Evolutionary conservation across 2,888 invertebrate species (phyloP).

Genomic region (Tanypteryx hageni): DNA sequence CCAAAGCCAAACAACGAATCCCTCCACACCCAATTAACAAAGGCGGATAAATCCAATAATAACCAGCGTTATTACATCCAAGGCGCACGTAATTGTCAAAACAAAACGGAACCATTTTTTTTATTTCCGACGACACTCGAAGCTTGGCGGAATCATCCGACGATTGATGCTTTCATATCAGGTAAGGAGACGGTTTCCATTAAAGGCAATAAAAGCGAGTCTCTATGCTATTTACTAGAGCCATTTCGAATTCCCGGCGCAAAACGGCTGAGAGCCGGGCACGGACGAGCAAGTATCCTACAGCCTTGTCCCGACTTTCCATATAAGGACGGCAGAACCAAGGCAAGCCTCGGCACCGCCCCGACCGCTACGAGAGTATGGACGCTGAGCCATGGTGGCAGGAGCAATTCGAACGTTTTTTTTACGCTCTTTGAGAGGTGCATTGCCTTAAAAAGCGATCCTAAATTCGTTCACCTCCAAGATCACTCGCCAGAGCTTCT

Average conservation of each 20-base stretch:
- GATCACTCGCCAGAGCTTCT: not conserved
- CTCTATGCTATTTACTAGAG: not conserved
- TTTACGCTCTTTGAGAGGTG: not conserved
- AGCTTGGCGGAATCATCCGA: not conserved
- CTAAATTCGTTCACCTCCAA: constrained; percentile 7
- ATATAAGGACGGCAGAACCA: constrained; percentile 34
- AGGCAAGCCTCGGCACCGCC: not conserved
- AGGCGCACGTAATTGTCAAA: too few relatives aligned
- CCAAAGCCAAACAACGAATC: too few relatives aligned
- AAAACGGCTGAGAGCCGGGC: not conserved
- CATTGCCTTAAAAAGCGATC: constrained; percentile 21
- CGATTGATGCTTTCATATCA: not conserved
- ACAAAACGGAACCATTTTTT: too few relatives aligned
- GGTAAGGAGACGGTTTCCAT: constrained; percentile 27
- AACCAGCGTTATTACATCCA: too few relatives aligned
- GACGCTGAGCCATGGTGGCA: not conserved
- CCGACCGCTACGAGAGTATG: not conserved
- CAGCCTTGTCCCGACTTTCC: constrained; percentile 42
- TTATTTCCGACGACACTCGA: too few relatives aligned
- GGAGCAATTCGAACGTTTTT: not conserved
- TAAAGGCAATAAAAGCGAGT: constrained; percentile 15
- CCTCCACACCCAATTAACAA: too few relatives aligned
- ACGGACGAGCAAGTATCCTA: constrained; percentile 3
- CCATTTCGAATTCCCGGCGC: constrained; percentile 15
- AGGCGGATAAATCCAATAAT: too few relatives aligned